A percentile compares a stretch with the other conserved stretches of the same genome.
phyloP scores from a whole-genome alignment of 2,113 vertebrate genomes.

The Polypterus senegalus region DNA sequence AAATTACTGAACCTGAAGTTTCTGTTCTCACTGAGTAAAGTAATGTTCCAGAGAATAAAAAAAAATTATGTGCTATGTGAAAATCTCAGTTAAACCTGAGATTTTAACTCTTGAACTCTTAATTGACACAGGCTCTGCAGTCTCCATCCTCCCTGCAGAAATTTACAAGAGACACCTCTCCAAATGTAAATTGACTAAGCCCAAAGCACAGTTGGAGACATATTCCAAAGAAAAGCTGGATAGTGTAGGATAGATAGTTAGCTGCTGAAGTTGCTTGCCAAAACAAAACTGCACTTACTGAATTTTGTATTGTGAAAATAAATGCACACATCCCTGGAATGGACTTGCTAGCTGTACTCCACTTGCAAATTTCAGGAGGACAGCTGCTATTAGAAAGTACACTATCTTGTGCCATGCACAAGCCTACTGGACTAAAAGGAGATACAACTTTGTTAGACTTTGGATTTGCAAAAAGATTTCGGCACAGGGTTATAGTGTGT shows the following conservation, averaged over 20 bases:
- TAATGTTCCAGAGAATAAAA: neutral
- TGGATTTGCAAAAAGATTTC: neutral
- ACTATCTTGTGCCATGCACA: too few species aligned
- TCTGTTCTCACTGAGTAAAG: neutral
- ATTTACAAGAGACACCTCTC: neutral
- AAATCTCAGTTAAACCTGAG: neutral
- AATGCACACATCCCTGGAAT: too few species aligned
- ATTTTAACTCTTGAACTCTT: neutral
- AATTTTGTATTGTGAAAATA: too few species aligned
- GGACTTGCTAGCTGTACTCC: too few species aligned
- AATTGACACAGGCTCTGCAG: neutral
- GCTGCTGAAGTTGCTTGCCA: too few species aligned
- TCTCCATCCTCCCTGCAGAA: neutral
- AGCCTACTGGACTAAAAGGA: too few species aligned
- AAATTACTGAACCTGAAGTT: neutral
- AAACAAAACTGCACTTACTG: too few species aligned
- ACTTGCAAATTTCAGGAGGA: too few species aligned
- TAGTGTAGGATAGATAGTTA: too few species aligned
- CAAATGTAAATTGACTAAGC: neutral
- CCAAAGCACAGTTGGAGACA: neutral
- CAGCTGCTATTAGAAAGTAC: too few species aligned
- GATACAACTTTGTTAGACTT: neutral
- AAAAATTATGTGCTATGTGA: neutral
- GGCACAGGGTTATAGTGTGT: slow-evolving; percentile 6
- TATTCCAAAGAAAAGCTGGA: neutral